Evolutionary conservation across 2,888 invertebrate genomes (phyloP).

Genomic region (Anorthoa munda): DNA sequence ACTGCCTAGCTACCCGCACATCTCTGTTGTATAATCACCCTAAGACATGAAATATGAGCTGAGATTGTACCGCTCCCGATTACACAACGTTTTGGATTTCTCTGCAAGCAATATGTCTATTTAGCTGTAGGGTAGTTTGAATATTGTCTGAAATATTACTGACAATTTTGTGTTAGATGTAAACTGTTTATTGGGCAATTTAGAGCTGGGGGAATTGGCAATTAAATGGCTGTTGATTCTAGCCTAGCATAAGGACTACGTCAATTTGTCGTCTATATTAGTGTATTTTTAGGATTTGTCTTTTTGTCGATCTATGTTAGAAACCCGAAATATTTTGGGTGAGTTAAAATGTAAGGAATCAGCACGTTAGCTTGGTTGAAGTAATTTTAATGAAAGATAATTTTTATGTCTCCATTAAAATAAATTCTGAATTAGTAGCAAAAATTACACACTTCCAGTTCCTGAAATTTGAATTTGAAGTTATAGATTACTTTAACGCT

Average conservation of each 20-base stretch:
- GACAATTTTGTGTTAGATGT: conserved; percentile 7
- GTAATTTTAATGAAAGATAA: neutral
- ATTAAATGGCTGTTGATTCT: neutral
- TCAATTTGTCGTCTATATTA: neutral
- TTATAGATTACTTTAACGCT: no score
- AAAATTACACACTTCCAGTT: no score
- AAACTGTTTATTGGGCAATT: conserved; percentile 3
- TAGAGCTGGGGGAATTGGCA: neutral
- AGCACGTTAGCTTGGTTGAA: neutral
- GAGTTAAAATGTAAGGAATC: neutral
- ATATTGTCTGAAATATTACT: conserved; percentile 29
- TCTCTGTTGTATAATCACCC: neutral
- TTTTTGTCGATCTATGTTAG: neutral
- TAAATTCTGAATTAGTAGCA: no score
- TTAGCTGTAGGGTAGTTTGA: conserved; percentile 3
- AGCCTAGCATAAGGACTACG: neutral
- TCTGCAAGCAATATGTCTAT: conserved; percentile 18
- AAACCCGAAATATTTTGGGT: neutral
- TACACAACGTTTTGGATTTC: conserved; percentile 21
- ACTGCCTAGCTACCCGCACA: neutral
- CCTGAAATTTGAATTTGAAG: no score
- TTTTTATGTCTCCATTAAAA: no score
- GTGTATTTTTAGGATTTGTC: neutral
- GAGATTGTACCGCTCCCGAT: conserved; percentile 13
- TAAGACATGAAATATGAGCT: conserved; percentile 29